Base-by-base conservation (phyloP, 2,797 vertebrate species). In the Melanotaenia boesemani region DNA sequence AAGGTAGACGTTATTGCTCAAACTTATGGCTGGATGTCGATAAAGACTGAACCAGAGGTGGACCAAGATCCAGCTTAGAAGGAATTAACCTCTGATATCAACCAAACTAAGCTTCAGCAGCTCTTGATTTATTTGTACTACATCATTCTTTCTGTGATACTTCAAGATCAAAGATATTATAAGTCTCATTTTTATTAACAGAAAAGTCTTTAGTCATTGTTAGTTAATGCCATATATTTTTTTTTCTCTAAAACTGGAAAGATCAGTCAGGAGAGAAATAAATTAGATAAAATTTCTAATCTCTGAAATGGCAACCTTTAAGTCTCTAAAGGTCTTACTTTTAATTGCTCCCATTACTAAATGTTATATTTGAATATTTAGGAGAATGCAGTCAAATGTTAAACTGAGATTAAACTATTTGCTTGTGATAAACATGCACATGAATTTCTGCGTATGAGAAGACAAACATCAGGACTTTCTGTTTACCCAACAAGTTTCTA, bases 351-450 rank as follows among this genome's bases (percentile, higher is more conserved):
- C 52, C 46, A 16, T 34, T 50, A 64, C n/a, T 18, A 52, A 48
- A 54, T 24, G 59, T 70, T 62, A 28, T 61, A n/a, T 46, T 30
- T 54, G 8, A 54, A 70, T 36, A 50, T 52, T 50, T 1, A 5
- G 36, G 36, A 34, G 22, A n/a, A 20, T 20, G 12, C 54, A 15
- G 20, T 11, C n/a, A 30, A 26, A 24, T 22, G 50, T 24, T 54
- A 54, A 48, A 48, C 6, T 48, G 46, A 48, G 18, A 9, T 48
- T 9, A 48, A 48, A 48, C 20, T 46, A 20, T 15, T 20, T 46
- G 50, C 22, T 26, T 54, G 24, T 28, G 12, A 28, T 4, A 28
- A 26, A 55, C 24, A 7, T 15, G 24, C n/a, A 52, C 48, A 11
- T 9, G 50, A 22, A 4, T 54, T 54, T n/a, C 22, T 54, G 50